Evolutionary conservation across 2,113 vertebrate genomes (phyloP).

Genomic region (Herpailurus yagouaroundi): DNA sequence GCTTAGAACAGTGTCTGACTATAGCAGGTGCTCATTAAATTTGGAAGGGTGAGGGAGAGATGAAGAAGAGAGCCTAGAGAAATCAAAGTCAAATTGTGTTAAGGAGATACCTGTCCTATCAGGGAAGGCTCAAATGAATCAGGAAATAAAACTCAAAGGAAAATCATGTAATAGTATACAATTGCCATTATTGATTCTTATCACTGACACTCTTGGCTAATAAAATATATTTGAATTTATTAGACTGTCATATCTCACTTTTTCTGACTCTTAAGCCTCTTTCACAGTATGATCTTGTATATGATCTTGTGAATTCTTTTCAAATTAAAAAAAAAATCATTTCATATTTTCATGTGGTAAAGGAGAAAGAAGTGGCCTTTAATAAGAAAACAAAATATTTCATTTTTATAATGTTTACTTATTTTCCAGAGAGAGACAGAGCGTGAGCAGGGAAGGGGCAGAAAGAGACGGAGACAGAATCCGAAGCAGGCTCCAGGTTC

Average conservation of each 20-base stretch:
- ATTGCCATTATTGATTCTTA: neutral
- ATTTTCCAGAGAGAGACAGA: too few relatives aligned
- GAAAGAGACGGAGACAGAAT: too few relatives aligned
- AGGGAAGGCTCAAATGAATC: neutral
- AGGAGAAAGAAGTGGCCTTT: neutral
- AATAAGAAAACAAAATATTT: neutral
- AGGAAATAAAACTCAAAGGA: neutral
- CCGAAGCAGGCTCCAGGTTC: too few relatives aligned
- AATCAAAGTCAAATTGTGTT: neutral
- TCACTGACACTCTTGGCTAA: neutral
- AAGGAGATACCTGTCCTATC: neutral
- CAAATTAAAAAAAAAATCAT: neutral
- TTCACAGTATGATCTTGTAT: neutral
- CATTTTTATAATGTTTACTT: neutral
- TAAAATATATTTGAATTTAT: neutral
- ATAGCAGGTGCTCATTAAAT: neutral
- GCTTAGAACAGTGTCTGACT: neutral
- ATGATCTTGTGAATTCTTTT: neutral
- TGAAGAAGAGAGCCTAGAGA: neutral
- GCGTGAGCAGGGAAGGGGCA: too few relatives aligned
- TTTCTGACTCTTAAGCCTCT: neutral
- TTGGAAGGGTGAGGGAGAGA: neutral
- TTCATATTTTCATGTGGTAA: neutral
- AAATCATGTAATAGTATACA: neutral
- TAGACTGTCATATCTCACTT: neutral